Percentiles rank a stretch among this genome's conserved stretches.
Conservation (phyloP, 2,797 vertebrate genomes). For the Menidia menidia region DNA sequence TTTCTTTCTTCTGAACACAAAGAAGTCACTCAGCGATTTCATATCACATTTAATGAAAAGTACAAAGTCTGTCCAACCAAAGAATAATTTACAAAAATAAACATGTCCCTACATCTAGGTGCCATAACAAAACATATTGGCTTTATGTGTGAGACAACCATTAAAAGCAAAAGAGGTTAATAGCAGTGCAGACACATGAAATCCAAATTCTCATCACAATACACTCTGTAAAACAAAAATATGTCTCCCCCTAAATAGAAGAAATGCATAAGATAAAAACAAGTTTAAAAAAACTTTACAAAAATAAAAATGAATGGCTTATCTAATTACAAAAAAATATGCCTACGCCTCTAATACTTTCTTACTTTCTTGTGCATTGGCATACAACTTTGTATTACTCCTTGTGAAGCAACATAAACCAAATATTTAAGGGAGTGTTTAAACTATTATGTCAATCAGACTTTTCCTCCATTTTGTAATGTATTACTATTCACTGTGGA, state of each 20-base stretch:
- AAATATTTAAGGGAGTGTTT: neutral
- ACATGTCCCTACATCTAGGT: conserved; percentile 26
- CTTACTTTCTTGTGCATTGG: neutral
- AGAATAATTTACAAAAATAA: conserved; percentile 55
- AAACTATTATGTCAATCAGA: conserved; percentile 74
- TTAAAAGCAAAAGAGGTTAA: conserved; percentile 60
- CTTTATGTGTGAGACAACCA: conserved; percentile 43
- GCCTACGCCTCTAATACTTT: conserved; percentile 9
- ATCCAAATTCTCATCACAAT: conserved; percentile 42
- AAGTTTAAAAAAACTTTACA: conserved; percentile 43
- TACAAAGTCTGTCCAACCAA: conserved; percentile 66
- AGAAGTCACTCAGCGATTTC: conserved; percentile 10
- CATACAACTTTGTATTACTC: conserved; percentile 16
- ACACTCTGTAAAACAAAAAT: conserved; percentile 44
- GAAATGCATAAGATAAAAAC: conserved; percentile 38
- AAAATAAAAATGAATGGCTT: conserved; percentile 31
- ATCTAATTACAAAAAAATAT: conserved; percentile 37
- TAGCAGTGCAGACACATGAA: conserved; percentile 54
- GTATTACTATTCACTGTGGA: conserved; percentile 83
- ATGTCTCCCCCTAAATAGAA: conserved; percentile 40
- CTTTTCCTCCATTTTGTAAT: conserved; percentile 90
- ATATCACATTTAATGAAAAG: conserved; percentile 70
- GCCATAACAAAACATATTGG: conserved; percentile 54
- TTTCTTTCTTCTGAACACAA: neutral
- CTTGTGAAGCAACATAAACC: conserved; percentile 37